A percentile compares a stretch with the other conserved stretches of the same genome.
These are phyloP conservation scores for Odontothrips loti DNA, from an alignment of 2,888 invertebrate species.

Conservation along the genomic window DNA sequence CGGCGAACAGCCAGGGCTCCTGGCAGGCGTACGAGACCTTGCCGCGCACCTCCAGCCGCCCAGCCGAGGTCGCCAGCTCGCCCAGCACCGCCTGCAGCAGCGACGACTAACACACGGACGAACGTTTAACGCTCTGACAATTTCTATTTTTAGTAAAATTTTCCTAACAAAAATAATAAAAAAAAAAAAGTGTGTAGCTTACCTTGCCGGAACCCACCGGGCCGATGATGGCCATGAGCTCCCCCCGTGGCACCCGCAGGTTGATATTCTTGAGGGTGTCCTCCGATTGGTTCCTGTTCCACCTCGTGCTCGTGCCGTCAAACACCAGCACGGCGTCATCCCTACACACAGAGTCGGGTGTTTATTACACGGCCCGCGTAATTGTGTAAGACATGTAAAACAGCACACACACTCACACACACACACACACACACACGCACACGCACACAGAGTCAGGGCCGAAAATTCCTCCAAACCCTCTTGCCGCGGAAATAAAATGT, in stretches of 20 bases:
- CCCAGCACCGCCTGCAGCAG: conserved; percentile 53
- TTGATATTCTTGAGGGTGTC: conserved; percentile 55
- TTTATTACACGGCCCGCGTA: no score
- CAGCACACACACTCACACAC: neutral
- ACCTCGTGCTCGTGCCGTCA: conserved; percentile 47
- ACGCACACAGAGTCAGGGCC: no score
- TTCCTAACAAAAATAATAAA: conserved; percentile 13
- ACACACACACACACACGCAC: no score
- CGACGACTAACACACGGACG: conserved; percentile 44
- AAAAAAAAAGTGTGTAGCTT: conserved; percentile 37
- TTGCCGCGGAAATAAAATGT: neutral
- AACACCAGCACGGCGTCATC: conserved; percentile 49
- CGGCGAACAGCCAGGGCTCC: conserved; percentile 63
- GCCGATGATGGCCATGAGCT: conserved; percentile 66
- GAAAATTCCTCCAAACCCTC: no score
- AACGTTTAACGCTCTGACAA: neutral
- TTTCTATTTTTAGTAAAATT: no score
- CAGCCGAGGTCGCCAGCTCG: conserved; percentile 53
- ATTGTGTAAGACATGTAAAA: no score
- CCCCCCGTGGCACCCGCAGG: conserved; percentile 54
- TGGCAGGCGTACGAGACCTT: conserved; percentile 58
- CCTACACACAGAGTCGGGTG: neutral
- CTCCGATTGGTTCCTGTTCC: conserved; percentile 52
- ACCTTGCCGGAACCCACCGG: conserved; percentile 73
- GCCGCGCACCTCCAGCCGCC: conserved; percentile 52